Conservation (phyloP, 2,113 vertebrate genomes). For the Sorex araneus region DNA sequence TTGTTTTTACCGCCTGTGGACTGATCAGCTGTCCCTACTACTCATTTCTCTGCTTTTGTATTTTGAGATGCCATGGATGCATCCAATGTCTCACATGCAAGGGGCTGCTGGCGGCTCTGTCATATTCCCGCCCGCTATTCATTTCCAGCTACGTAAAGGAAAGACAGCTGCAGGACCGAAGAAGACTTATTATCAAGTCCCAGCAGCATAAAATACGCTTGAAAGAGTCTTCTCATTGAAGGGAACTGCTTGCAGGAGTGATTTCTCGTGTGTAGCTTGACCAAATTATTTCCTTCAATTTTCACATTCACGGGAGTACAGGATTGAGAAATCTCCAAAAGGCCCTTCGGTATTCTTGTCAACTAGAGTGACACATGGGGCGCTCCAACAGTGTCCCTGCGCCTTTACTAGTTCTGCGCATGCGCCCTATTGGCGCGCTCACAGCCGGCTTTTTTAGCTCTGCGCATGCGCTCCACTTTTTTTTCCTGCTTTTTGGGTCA, state of each 20-base stretch:
- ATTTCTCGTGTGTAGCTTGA: not conserved
- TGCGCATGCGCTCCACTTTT: too few species aligned
- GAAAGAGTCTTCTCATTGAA: not conserved
- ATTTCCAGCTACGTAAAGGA: too few species aligned
- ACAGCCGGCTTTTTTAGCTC: not conserved
- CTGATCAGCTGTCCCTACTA: not conserved
- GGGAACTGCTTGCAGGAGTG: not conserved
- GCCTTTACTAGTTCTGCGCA: not conserved
- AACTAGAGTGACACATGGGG: not conserved
- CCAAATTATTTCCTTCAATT: not conserved
- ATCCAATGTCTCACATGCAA: too few species aligned
- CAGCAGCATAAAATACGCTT: not conserved
- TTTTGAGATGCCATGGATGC: too few species aligned
- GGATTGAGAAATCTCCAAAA: fast-evolving
- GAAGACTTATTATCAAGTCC: too few species aligned
- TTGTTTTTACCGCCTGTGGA: not conserved
- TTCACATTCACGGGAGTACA: not conserved
- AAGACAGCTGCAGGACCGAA: too few species aligned
- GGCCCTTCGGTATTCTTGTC: fast-evolving
- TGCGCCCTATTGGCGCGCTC: too few species aligned
- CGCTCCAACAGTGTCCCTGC: not conserved
- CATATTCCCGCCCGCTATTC: too few species aligned
- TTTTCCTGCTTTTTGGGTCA: too few species aligned
- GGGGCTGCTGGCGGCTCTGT: too few species aligned
- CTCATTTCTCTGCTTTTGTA: not conserved